These are phyloP conservation scores for Antrozous pallidus DNA, from an alignment of 2,797 vertebrate genomes.

Conservation along the genomic window DNA sequence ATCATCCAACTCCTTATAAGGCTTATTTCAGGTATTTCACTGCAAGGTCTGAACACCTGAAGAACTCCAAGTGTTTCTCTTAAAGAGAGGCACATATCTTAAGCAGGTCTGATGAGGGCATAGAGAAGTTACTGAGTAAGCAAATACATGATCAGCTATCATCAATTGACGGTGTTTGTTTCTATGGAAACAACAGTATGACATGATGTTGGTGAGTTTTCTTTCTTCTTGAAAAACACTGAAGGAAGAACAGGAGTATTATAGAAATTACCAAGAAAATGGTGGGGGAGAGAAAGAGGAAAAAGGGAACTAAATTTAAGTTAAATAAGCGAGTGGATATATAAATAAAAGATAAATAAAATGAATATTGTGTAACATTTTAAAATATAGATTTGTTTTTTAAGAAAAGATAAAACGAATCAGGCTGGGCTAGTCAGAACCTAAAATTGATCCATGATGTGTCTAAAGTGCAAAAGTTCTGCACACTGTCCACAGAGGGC, in stretches of 20 bases:
- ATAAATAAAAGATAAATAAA: background rate
- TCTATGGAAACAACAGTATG: constrained; percentile 46
- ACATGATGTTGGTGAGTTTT: constrained; percentile 6
- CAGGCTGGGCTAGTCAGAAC: background rate
- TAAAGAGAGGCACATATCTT: background rate
- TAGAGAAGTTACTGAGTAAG: constrained; percentile 22
- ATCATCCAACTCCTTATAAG: background rate
- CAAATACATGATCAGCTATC: constrained; percentile 26
- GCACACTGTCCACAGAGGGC: background rate
- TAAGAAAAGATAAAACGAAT: background rate
- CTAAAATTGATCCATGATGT: background rate
- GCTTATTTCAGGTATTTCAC: background rate
- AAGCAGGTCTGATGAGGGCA: background rate
- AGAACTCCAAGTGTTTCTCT: background rate
- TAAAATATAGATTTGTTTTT: background rate
- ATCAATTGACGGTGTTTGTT: background rate
- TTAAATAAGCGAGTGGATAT: background rate
- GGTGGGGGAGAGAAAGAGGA: background rate
- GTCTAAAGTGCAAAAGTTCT: background rate
- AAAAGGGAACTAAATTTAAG: background rate
- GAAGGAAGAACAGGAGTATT: background rate
- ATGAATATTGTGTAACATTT: background rate
- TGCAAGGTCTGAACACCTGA: background rate
- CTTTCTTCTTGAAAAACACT: constrained; percentile 50
- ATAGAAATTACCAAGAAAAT: background rate